Percentiles rank a stretch among this genome's conserved stretches.
Evolutionary conservation across 2,113 vertebrate species (phyloP).

Genomic region (Antigone vipio): DNA sequence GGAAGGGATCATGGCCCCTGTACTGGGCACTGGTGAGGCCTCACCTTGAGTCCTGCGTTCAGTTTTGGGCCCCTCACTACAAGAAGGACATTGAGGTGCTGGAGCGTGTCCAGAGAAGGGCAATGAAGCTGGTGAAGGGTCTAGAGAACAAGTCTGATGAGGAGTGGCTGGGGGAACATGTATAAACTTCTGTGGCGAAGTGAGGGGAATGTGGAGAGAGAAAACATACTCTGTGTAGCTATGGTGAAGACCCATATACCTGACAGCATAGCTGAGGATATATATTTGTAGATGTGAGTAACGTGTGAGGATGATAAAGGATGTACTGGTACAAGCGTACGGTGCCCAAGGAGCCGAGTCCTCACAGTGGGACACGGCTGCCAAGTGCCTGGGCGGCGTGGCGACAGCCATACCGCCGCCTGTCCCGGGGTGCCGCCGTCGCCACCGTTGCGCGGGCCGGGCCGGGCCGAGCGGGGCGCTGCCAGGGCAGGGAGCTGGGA

Average conservation of each 20-base stretch:
- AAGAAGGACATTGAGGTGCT: too few relatives aligned
- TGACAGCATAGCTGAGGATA: background rate
- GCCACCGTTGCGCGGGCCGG: background rate
- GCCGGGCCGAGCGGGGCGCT: background rate
- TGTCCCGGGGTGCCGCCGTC: background rate
- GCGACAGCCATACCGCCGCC: background rate
- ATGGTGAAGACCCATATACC: accelerated
- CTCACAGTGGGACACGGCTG: background rate
- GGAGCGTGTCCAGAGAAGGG: too few relatives aligned
- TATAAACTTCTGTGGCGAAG: background rate
- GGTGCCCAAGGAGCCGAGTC: background rate
- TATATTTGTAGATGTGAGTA: background rate
- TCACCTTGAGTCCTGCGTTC: too few relatives aligned
- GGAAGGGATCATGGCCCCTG: too few relatives aligned
- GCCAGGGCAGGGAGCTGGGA: too few relatives aligned
- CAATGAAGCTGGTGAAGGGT: too few relatives aligned
- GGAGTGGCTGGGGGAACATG: too few relatives aligned
- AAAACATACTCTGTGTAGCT: background rate
- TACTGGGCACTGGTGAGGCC: too few relatives aligned
- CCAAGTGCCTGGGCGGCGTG: background rate
- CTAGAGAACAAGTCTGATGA: too few relatives aligned
- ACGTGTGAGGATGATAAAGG: background rate
- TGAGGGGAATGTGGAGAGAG: background rate
- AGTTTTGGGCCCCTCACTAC: too few relatives aligned
- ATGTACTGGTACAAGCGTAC: background rate